Evolutionary conservation across 2,888 invertebrate genomes (phyloP).

Genomic region (Trypoxylon attenuatum): DNA sequence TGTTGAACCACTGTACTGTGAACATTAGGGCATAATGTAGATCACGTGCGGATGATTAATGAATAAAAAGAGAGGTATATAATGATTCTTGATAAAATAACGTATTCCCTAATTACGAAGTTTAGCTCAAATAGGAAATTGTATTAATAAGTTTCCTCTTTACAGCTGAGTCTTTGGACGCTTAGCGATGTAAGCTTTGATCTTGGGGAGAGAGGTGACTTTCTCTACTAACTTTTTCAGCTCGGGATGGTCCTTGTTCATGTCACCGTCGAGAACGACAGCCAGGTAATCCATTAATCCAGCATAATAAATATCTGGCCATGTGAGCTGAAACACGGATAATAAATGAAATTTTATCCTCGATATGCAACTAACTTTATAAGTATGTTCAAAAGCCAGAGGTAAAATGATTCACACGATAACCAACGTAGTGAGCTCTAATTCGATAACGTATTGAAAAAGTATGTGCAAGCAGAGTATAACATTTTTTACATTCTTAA

Average conservation of each 20-base stretch:
- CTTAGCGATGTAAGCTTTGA: constrained; percentile 73
- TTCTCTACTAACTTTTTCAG: constrained; percentile 72
- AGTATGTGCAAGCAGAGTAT: too few species aligned
- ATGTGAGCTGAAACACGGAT: constrained; percentile 59
- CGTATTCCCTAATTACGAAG: background rate
- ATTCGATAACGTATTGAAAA: too few species aligned
- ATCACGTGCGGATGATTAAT: constrained; percentile 2
- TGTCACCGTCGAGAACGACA: constrained; percentile 54
- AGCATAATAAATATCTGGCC: constrained; percentile 74
- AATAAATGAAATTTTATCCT: too few species aligned
- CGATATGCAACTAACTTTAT: too few species aligned
- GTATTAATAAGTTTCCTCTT: background rate
- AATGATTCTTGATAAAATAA: background rate
- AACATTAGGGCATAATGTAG: background rate
- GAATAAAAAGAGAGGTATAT: background rate
- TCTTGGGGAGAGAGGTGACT: constrained; percentile 70
- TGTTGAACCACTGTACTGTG: too few species aligned
- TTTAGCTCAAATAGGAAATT: background rate
- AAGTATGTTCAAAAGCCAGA: too few species aligned
- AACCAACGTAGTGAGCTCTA: too few species aligned
- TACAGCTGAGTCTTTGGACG: constrained; percentile 60
- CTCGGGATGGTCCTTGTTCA: constrained; percentile 72
- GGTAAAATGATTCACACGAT: too few species aligned
- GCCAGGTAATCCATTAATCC: constrained; percentile 70
- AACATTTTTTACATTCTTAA: too few species aligned